Evolutionary conservation across 2,113 vertebrate genomes (phyloP).

Genomic region (Syngnathus scovelli): DNA sequence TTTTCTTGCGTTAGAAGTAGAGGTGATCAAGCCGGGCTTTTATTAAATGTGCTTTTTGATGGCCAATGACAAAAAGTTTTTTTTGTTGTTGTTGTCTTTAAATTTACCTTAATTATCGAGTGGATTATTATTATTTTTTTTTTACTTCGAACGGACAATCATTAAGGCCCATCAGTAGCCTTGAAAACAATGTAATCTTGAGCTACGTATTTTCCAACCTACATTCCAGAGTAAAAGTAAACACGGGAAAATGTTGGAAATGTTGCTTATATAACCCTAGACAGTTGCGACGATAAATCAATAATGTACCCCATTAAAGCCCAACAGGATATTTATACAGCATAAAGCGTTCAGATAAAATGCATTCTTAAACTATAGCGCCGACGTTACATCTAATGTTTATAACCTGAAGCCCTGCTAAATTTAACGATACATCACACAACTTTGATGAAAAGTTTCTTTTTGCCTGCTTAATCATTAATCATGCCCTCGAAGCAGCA

Average conservation of each 20-base stretch:
- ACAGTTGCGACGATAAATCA: neutral
- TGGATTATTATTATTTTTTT: too few relatives aligned
- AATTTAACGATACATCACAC: slow-evolving; percentile 46
- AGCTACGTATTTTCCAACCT: slow-evolving; percentile 5
- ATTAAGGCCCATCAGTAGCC: neutral
- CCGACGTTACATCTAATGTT: slow-evolving; percentile 21
- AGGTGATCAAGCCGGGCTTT: slow-evolving; percentile 51
- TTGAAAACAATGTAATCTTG: neutral
- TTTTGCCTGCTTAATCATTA: slow-evolving; percentile 60
- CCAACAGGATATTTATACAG: slow-evolving; percentile 13
- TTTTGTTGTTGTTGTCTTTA: too few relatives aligned
- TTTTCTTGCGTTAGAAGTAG: slow-evolving; percentile 47
- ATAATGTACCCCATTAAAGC: slow-evolving; percentile 23
- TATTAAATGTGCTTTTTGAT: slow-evolving; percentile 30
- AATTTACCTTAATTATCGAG: too few relatives aligned
- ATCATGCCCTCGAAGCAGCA: slow-evolving; percentile 54
- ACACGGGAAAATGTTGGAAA: slow-evolving; percentile 28
- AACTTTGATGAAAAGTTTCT: slow-evolving; percentile 54
- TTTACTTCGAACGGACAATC: neutral
- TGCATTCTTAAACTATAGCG: slow-evolving; percentile 15
- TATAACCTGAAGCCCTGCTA: slow-evolving; percentile 39
- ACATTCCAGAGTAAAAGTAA: slow-evolving; percentile 14
- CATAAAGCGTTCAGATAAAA: slow-evolving; percentile 28
- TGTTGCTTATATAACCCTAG: slow-evolving; percentile 7
- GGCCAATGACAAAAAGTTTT: neutral